phyloP scores from a whole-genome alignment of 2,797 vertebrate genomes.

The Cyprinella venusta region DNA sequence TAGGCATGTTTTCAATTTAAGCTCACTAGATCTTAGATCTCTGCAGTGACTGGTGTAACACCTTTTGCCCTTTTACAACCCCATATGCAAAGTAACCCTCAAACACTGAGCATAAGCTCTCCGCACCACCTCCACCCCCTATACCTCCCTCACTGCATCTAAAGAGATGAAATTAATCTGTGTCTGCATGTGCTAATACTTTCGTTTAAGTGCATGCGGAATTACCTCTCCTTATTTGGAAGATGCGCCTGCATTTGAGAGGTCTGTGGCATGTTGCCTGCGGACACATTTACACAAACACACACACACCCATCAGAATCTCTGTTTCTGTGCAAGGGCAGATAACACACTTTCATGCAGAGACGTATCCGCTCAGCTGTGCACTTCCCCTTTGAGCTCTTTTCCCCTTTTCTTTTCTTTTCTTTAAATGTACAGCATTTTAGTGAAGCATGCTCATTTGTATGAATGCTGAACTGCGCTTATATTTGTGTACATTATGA shows the following conservation, averaged over 20 bases:
- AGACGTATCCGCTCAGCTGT: slow-evolving; percentile 55
- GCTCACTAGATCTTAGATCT: background rate
- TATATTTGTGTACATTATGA: background rate
- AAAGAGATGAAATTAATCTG: slow-evolving; percentile 39
- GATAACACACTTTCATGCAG: slow-evolving; percentile 59
- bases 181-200: slow-evolving; percentile 30
- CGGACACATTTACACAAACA: slow-evolving; percentile 37
- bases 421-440: background rate
- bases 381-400: slow-evolving; percentile 40
- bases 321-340: slow-evolving; percentile 61
- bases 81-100: background rate
- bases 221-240: slow-evolving; percentile 15
- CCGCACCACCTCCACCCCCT: background rate
- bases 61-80: background rate
- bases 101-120: background rate
- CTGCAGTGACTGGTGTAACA: background rate
- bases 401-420: background rate
- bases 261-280: slow-evolving; percentile 21
- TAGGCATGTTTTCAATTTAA: slow-evolving; percentile 22
- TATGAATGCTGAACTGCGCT: background rate
- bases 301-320: slow-evolving; percentile 60
- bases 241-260: slow-evolving; percentile 14
- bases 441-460: background rate
- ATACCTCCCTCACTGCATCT: background rate
- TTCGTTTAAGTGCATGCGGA: slow-evolving; percentile 34